Base-by-base conservation (phyloP, 1,140 invertebrate species). In the Adelges cooleyi region DNA sequence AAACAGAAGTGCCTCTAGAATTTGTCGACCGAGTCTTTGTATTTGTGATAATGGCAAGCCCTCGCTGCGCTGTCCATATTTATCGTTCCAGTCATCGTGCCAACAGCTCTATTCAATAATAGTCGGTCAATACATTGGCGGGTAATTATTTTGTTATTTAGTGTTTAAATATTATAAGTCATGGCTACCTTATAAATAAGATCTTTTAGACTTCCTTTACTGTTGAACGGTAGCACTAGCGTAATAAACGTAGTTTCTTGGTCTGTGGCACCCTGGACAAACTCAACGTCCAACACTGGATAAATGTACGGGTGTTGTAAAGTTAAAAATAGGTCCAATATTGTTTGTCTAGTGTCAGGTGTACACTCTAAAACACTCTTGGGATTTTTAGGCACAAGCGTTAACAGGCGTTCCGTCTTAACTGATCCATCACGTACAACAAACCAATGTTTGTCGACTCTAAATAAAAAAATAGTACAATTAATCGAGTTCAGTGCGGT, bases 241-340 rank as follows among this genome's bases (percentile, higher is more conserved):
- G 89, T 79, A 8, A 85, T 81, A 75, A 82, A 82, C 68, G 79
- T 75, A 69, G 80, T 74, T 29, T 73, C 72, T 65, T 76, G 76
- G 67, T 75, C 77, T 65, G 84, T 80, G 3, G 51, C 66, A 71
- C 71, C 66, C n/a, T 74, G 70, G 18, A 69, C 70, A 73, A 83
- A 81, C 68, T 90, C 89, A 65, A 94, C 76, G 72, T 93, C 89
- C 49, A 92, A 76, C 2, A 93, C 83, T 0, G 91, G 90, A 75
- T 90, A 90, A 62, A 95, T 88, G 73, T 94, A 93, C 0, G 92
- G 91, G 77, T 94, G 91, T 74, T 93, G 90, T 6, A 94, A 79
- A 4, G 86, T 84, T 51, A 88, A 79, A 70, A 94, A 90, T 44
- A 94, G 77, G 71, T 92, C 86, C 73, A 89, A 80, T 4, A 93